Conservation (phyloP, 53 echinoderm and acorn worm genomes). For the Patiria pectinifera region DNA sequence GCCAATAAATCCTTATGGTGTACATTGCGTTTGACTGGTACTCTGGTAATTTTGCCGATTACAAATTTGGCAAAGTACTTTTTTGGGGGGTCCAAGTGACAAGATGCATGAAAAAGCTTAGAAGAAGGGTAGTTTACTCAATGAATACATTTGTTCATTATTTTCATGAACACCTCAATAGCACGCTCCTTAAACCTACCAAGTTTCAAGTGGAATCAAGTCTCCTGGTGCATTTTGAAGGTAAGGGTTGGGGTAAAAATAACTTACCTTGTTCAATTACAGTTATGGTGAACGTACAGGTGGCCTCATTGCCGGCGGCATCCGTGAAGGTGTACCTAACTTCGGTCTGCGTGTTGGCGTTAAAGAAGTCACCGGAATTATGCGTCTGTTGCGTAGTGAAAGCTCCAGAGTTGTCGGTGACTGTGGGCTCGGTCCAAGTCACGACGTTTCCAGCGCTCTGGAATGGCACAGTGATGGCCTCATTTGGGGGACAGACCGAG, state of each 20-base stretch:
- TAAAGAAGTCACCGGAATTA: slow-evolving; percentile 54
- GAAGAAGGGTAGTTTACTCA: too few relatives aligned
- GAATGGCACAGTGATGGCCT: slow-evolving; percentile 8
- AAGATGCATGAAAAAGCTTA: too few relatives aligned
- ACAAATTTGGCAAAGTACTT: too few relatives aligned
- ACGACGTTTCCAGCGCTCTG: slow-evolving; percentile 42
- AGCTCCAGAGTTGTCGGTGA: slow-evolving; percentile 65
- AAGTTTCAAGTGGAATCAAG: too few relatives aligned
- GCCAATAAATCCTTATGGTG: too few relatives aligned
- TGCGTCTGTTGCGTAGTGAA: slow-evolving; percentile 43
- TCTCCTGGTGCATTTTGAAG: too few relatives aligned
- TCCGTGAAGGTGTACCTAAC: slow-evolving; percentile 77
- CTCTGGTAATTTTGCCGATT: too few relatives aligned
- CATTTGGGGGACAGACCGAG: slow-evolving; percentile 61
- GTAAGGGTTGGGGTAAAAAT: background rate
- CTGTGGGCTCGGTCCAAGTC: slow-evolving; percentile 69
- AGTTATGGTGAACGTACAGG: slow-evolving; percentile 69
- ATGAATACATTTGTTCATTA: too few relatives aligned
- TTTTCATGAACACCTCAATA: too few relatives aligned
- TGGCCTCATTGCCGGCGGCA: slow-evolving; percentile 54
- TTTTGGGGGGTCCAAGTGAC: too few relatives aligned
- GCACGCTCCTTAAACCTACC: too few relatives aligned
- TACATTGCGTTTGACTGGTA: too few relatives aligned
- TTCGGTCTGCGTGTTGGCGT: slow-evolving; percentile 54
- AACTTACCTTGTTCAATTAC: slow-evolving; percentile 8